Evolutionary conservation across 2,113 vertebrate species (phyloP), one percentile per base, ranked within the genome.

Genomic region (Petromus typicus): DNA sequence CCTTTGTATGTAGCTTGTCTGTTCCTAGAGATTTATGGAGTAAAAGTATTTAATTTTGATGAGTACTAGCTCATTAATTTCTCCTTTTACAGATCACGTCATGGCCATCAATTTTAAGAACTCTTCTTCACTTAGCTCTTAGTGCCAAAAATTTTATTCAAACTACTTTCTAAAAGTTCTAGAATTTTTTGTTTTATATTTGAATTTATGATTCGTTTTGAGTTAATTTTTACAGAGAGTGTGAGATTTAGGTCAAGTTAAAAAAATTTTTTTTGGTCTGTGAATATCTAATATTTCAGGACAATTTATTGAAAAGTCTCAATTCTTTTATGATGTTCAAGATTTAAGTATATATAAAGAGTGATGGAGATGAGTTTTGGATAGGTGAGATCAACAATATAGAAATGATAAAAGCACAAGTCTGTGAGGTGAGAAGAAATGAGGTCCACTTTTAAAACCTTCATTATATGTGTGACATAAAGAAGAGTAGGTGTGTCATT

Each of bases 351-450:
- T 45, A 87, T 30, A 34, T 43, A 84, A 87, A 92, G 17, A 40
- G 30, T 94, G 40, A 25, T 27, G n/a, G 69, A 88, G 87, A 87
- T 17, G 12, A 95, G 37, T 7, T 37, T 75, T 54, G 76, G 40
- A 80, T 79, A 78, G 25, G n/a, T 48, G 40, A 96, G 23, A 32
- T 78, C 25, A 94, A 8, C 32, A 45, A 17, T 27, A 43, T 11
- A 11, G 54, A 92, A 83, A 22, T 59, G 27, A 51, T 37, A 61
- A 10, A 64, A 59, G 30, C 14, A 79, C 45, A 90, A 71, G 18
- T 51, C 23, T 37, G 93, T 67, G 71, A 94, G 71, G 40, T 78
- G 63, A 88, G 48, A 78, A n/a, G 51, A 96, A 93, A 91, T 37
- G 25, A 48, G 12, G 61, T 66, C 12, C 27, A 56, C 4, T 89